phyloP scores from a whole-genome alignment of 1,140 invertebrate genomes.

The Megalopta genalis region DNA sequence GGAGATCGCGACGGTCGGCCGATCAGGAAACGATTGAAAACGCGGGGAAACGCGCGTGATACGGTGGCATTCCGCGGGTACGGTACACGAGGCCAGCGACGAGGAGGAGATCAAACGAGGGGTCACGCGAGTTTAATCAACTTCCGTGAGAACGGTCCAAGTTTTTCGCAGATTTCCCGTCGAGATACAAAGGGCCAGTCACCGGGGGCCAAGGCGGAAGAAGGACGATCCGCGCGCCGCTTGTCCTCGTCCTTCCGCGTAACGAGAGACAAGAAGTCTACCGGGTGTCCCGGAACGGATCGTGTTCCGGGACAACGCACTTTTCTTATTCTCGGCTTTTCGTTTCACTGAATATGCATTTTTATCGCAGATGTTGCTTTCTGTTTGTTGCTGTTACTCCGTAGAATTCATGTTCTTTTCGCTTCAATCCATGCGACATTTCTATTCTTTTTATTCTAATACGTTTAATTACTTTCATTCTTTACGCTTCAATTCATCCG shows the following conservation, averaged over 20 bases:
- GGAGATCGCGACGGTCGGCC: too few species aligned
- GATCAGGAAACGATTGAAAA: too few species aligned
- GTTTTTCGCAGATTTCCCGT: constrained; percentile 23
- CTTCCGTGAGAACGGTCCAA: constrained; percentile 12
- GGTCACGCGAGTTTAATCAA: constrained; percentile 40
- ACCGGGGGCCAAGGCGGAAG: neutral
- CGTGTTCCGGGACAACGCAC: too few species aligned
- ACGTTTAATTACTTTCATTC: too few species aligned
- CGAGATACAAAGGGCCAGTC: constrained; percentile 2
- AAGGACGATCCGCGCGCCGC: neutral
- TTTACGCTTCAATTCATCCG: too few species aligned
- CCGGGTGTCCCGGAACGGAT: neutral
- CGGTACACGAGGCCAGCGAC: neutral
- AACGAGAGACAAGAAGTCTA: constrained; percentile 3
- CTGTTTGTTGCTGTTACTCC: too few species aligned
- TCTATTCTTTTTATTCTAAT: too few species aligned
- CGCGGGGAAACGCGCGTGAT: neutral
- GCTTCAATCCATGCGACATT: too few species aligned
- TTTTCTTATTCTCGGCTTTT: too few species aligned
- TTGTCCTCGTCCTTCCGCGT: neutral
- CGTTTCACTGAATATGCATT: neutral
- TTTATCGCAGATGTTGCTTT: constrained; percentile 11
- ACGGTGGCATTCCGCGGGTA: neutral
- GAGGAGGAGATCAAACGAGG: neutral
- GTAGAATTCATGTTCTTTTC: too few species aligned